Evolutionary conservation across 1,140 invertebrate species (phyloP).

Genomic region (Bradysia coprophila): DNA sequence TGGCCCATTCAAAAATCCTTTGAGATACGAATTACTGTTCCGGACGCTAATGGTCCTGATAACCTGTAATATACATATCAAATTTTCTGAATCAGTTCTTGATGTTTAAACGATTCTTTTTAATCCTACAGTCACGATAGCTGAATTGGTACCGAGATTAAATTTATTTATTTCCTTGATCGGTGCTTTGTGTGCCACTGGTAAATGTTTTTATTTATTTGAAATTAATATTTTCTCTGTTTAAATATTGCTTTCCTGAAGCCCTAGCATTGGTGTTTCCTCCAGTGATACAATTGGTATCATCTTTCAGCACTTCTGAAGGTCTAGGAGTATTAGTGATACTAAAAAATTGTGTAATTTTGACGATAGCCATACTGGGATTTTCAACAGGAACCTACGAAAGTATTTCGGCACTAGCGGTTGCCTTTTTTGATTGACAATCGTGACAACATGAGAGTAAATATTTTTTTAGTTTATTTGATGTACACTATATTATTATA

Average conservation of each 20-base stretch:
- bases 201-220: no score
- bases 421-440: slow-evolving; percentile 20
- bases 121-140: slow-evolving; percentile 50
- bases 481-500: no score
- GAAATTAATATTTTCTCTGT: no score
- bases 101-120: not conserved
- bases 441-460: no score
- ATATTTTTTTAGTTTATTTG: no score
- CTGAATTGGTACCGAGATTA: slow-evolving; percentile 63
- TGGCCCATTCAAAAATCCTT: slow-evolving; percentile 26
- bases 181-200: slow-evolving; percentile 72
- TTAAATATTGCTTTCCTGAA: no score
- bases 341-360: slow-evolving; percentile 41
- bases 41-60: slow-evolving; percentile 41
- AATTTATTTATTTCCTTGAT: slow-evolving; percentile 78
- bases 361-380: slow-evolving; percentile 46
- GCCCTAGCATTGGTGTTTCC: slow-evolving; percentile 76
- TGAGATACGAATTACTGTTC: slow-evolving; percentile 37
- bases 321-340: slow-evolving; percentile 23
- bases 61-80: slow-evolving; percentile 42
- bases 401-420: slow-evolving; percentile 41
- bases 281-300: slow-evolving; percentile 64
- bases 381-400: slow-evolving; percentile 56
- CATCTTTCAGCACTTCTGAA: slow-evolving; percentile 27
- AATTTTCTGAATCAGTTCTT: no score